A percentile compares a stretch with the other conserved stretches of the same genome.
phyloP scores from a whole-genome alignment of 2,888 invertebrate species.

The Petrolisthes manimaculis region DNA sequence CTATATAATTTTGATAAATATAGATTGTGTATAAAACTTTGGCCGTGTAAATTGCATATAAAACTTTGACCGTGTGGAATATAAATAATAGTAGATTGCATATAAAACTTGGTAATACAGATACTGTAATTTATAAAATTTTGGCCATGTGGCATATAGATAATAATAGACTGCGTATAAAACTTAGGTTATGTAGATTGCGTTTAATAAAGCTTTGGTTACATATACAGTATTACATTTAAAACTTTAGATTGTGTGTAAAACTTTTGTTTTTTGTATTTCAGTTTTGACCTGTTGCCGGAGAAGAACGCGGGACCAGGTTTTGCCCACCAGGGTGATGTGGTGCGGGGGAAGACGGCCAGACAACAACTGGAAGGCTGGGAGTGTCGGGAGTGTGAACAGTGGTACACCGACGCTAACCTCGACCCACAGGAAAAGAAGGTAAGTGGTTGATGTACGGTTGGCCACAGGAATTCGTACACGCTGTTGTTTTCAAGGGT shows the following conservation, averaged over 20 bases:
- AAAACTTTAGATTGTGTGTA: background rate
- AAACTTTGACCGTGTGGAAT: too few species aligned
- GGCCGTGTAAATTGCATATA: too few species aligned
- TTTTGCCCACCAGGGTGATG: constrained; percentile 45
- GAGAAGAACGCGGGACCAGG: background rate
- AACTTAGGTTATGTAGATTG: too few species aligned
- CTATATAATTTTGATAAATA: too few species aligned
- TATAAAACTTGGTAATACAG: too few species aligned
- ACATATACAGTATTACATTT: background rate
- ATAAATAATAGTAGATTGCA: too few species aligned
- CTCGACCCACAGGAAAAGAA: constrained; percentile 30
- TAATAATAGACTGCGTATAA: too few species aligned
- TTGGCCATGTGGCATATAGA: too few species aligned
- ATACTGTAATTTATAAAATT: too few species aligned
- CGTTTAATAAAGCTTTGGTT: background rate
- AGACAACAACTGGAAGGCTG: constrained; percentile 49
- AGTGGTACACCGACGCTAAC: constrained; percentile 47
- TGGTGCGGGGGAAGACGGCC: constrained; percentile 41
- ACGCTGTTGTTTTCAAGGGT: too few species aligned
- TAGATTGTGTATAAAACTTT: too few species aligned
- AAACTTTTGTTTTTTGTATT: background rate
- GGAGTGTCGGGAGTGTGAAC: constrained; percentile 51
- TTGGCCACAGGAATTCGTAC: too few species aligned
- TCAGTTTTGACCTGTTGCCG: constrained; percentile 52
- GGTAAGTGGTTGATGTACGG: constrained; percentile 14